Percentiles rank a stretch among this genome's conserved stretches.
These are phyloP conservation scores for Xylota segnis DNA, from an alignment of 2,888 invertebrate species.

Conservation along the genomic window DNA sequence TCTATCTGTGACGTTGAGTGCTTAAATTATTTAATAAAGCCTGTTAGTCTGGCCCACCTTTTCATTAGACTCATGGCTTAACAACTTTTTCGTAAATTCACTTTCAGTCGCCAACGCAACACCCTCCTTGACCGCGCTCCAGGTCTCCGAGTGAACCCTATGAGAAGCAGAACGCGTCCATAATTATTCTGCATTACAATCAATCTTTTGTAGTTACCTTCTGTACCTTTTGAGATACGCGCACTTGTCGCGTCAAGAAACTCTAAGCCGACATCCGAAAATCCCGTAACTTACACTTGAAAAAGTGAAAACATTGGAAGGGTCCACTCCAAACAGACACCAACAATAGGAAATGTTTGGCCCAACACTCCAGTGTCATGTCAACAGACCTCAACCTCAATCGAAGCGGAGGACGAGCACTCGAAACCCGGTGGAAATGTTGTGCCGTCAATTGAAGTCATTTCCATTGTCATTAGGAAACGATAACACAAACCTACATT, in stretches of 20 bases:
- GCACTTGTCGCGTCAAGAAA: neutral
- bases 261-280: neutral
- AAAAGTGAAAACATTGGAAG: conserved; percentile 53
- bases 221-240: neutral
- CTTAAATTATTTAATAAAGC: too few relatives aligned
- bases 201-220: conserved; percentile 10
- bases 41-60: too few relatives aligned
- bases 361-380: conserved; percentile 38
- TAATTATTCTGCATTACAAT: neutral
- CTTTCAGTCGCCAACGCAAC: too few relatives aligned
- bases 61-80: too few relatives aligned
- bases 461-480: conserved; percentile 46
- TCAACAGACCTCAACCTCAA: conserved; percentile 57
- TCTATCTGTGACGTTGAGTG: too few relatives aligned
- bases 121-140: too few relatives aligned
- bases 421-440: conserved; percentile 41
- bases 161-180: neutral
- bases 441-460: conserved; percentile 37
- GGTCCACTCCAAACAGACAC: neutral
- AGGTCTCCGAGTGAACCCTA: too few relatives aligned
- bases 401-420: conserved; percentile 45
- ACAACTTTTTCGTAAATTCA: too few relatives aligned
- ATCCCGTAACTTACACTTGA: conserved; percentile 29
- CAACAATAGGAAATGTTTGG: neutral
- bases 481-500: conserved; percentile 59